Evolutionary conservation across 2,888 invertebrate genomes (phyloP).

Genomic region (Pecten maximus): DNA sequence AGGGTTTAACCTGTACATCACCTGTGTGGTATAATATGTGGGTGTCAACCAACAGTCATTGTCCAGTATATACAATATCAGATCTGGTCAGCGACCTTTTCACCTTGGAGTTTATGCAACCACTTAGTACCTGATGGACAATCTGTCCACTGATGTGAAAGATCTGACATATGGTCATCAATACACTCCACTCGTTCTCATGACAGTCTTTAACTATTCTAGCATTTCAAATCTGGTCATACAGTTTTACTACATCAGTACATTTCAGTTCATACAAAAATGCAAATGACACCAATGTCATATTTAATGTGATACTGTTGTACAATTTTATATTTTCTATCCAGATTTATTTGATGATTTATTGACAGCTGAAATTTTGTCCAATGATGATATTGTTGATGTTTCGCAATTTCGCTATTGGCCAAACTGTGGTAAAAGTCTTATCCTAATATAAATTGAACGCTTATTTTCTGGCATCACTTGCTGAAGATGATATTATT

Average conservation of each 20-base stretch:
- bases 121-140: slow-evolving; percentile 2
- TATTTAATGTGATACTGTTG: too few relatives aligned
- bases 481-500: too few relatives aligned
- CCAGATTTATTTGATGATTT: too few relatives aligned
- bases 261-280: not conserved
- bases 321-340: too few relatives aligned
- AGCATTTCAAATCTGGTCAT: too few relatives aligned
- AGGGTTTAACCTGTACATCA: slow-evolving; percentile 1
- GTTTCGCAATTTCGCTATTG: too few relatives aligned
- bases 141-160: slow-evolving; percentile 21
- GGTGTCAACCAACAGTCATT: not conserved
- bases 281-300: too few relatives aligned
- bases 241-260: not conserved
- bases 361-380: too few relatives aligned
- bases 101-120: slow-evolving; percentile 28
- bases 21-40: slow-evolving; percentile 7
- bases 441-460: too few relatives aligned
- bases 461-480: too few relatives aligned
- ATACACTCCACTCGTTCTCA: not conserved
- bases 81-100: not conserved
- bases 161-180: not conserved
- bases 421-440: too few relatives aligned
- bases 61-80: not conserved
- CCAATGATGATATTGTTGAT: too few relatives aligned
- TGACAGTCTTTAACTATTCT: not conserved